Base-by-base conservation (phyloP, 1,140 invertebrate species). In the Philopotamus ludificatus region DNA sequence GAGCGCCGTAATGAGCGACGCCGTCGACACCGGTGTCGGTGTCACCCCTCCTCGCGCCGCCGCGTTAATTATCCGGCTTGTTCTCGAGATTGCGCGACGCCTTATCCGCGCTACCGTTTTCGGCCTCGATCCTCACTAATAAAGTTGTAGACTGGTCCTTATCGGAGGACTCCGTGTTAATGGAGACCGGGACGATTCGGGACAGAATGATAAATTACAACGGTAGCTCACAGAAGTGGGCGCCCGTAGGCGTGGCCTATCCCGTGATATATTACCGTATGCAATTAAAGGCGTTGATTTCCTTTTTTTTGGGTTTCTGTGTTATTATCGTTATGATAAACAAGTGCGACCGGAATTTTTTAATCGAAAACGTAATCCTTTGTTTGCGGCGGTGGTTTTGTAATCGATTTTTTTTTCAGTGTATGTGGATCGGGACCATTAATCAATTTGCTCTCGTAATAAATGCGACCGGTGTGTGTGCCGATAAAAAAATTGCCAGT, bases 331-430 rank as follows among this genome's bases (percentile, higher is more conserved):
- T 65, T 64, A 65, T 68, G 57, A 7, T 4, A 34, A 59, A 53
- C 67, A 55, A 67, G 53, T 59, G 66, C 66, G 55, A 53, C 41
- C 57, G 68, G 68, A 70, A 70, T 70, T 70, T n/a, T n/a, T 70
- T 66, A 70, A 70, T 70, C 68, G 66, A 70, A 47, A 26, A 10
- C 50, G 39, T 49, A 63, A 63, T 62, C 67, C 67, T 68, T 49
- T 55, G 50, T 64, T 59, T 45, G 60, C 55, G 59, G 44, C n/a
- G n/a, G n/a, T n/a, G 39, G 44, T 50, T 28, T 68, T 45, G 22
- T 64, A 53, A 64, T 60, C 57, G 57, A 60, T 47, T 47, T 47
- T 49, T 2, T 34, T 16, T 23, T 23, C 51, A 28, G 51, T 67
- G 60, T 54, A 67, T 67, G 63, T 42, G 58, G 67, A 68, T 68